Evolutionary conservation across 2,888 invertebrate genomes (phyloP), one percentile per base, ranked within the genome.

Genomic region (Eueremaeus valkanovi): DNA sequence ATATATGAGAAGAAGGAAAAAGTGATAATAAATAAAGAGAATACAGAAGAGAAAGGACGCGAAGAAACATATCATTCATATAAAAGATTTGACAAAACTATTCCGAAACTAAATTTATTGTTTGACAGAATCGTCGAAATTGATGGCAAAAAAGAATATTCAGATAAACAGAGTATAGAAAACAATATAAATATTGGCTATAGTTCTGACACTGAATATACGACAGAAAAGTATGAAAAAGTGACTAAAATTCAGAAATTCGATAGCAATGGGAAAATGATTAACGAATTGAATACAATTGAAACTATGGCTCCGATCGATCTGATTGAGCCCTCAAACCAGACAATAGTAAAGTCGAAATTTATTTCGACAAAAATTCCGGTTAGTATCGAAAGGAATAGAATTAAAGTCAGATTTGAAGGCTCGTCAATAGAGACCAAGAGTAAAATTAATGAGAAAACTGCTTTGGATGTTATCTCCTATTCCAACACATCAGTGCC

Each of bases 1-100:
- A 55, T 55, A 55, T 55, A 55, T 27, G 55, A 55, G 55, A 55
- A 18, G 55, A 55, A 55, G 6, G 55, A 55, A 27, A 21, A 55
- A 8, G 27, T 27, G 6, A 21, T 27, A 1, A 13, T 24, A 55
- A 55, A 55, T 21, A 55, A 55, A 21, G 24, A n/a, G 21, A 55
- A 55, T 21, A 55, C n/a, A 21, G 24, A n/a, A 55, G 21, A 55
- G 21, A 55, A 55, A 55, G 3, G 1, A n/a, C 8, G 3, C 24
- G 8, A 55, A 55, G 21, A 55, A 13, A 55, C 21, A 21, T 55
- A 55, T 55, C 55, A 55, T 55, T 55, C 55, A 24, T 55, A 24
- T 24, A 55, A 55, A 21, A 27, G 21, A 21, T 21, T 11, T 16
- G 55, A 55, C 55, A 55, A 27, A 55, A 21, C 21, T 8, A 21